Percentiles rank a stretch among this genome's conserved stretches.
Conservation (phyloP, 1,140 invertebrate genomes). For the Drosophila auraria region DNA sequence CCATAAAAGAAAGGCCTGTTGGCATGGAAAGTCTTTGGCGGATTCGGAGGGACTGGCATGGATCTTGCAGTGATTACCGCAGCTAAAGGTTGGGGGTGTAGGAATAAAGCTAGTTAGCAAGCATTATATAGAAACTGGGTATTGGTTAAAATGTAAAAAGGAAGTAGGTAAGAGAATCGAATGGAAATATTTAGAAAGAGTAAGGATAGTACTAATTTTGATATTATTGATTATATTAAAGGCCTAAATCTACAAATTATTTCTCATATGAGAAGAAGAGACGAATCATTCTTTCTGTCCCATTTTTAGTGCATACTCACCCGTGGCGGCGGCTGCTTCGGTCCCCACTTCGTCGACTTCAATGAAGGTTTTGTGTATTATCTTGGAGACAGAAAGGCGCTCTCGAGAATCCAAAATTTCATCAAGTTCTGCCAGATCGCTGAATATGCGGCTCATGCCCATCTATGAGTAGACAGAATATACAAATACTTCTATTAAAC, state of each 20-base stretch:
- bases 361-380: slow-evolving; percentile 87
- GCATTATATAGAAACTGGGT: no score
- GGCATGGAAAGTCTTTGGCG: slow-evolving; percentile 41
- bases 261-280: no score
- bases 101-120: not conserved
- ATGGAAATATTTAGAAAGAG: no score
- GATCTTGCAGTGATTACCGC: not conserved
- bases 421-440: slow-evolving; percentile 86
- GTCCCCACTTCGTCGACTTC: slow-evolving; percentile 88
- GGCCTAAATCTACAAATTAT: no score
- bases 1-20: slow-evolving; percentile 60
- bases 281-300: no score
- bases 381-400: slow-evolving; percentile 85
- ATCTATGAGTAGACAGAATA: slow-evolving; percentile 83
- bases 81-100: not conserved
- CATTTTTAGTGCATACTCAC: slow-evolving; percentile 46
- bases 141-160: no score
- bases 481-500: not conserved
- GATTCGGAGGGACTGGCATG: not conserved
- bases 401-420: slow-evolving; percentile 85
- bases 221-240: no score
- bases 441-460: slow-evolving; percentile 87
- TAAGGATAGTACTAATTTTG: no score
- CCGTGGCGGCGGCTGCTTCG: slow-evolving; percentile 87
- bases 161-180: no score